These are phyloP conservation scores for Equus przewalskii DNA, from an alignment of 2,113 vertebrate genomes.

Conservation along the genomic window DNA sequence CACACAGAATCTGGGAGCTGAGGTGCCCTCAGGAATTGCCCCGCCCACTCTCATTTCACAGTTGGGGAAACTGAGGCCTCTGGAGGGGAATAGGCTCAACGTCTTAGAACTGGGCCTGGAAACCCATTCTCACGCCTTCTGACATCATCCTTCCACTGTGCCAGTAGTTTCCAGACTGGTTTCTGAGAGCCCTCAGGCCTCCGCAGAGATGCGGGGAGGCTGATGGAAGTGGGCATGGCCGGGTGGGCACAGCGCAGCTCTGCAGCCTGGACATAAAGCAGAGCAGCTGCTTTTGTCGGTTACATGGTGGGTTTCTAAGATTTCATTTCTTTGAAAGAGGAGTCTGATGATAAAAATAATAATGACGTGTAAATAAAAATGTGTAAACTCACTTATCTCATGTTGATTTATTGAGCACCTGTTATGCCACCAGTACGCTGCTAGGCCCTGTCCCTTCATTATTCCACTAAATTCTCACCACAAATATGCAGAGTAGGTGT, in stretches of 20 bases:
- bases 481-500: neutral
- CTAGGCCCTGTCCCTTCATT: neutral
- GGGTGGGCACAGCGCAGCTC: neutral
- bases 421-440: fast-evolving
- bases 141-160: fast-evolving
- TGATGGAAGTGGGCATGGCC: fast-evolving
- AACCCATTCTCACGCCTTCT: neutral
- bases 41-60: neutral
- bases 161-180: neutral
- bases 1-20: neutral
- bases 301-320: neutral
- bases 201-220: too few species aligned
- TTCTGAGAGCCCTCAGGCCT: neutral
- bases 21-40: neutral
- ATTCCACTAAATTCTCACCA: neutral
- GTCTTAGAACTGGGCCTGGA: too few species aligned
- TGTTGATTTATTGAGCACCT: neutral
- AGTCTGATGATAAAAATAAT: neutral
- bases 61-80: neutral
- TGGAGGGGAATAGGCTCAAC: fast-evolving
- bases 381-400: too few species aligned
- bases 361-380: neutral
- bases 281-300: neutral
- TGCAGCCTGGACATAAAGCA: fast-evolving
- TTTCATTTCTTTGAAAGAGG: neutral